Evolutionary conservation across 2,888 invertebrate genomes (phyloP).

Genomic region (Cylindroiulus punctatus): DNA sequence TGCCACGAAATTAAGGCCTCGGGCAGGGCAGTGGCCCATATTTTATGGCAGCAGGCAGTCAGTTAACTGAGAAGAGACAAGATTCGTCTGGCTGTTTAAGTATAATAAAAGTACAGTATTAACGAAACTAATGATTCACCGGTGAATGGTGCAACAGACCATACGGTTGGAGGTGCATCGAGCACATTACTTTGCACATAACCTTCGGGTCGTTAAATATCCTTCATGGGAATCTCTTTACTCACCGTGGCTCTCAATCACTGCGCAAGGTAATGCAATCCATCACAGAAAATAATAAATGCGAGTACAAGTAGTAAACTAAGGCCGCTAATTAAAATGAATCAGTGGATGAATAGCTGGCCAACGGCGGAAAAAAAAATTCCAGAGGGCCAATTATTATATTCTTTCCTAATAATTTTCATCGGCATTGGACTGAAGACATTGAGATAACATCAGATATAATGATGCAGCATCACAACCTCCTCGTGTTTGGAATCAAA

Average conservation of each 20-base stretch:
- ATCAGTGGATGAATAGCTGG: not conserved
- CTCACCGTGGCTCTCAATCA: constrained; percentile 1
- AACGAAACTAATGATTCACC: no score
- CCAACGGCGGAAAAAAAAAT: not conserved
- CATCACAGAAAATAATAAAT: not conserved
- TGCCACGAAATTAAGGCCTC: no score
- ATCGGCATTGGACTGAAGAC: not conserved
- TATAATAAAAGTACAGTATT: no score
- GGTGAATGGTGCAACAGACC: no score
- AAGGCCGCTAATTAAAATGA: constrained; percentile 3
- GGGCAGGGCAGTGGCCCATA: no score
- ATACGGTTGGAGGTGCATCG: no score
- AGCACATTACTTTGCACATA: no score
- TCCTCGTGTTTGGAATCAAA: not conserved
- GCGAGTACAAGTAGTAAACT: not conserved
- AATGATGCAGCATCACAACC: not conserved
- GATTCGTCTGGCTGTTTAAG: no score
- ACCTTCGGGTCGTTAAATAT: not conserved
- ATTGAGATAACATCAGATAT: not conserved
- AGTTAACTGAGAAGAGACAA: no score
- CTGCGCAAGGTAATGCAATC: not conserved
- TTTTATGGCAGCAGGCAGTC: no score
- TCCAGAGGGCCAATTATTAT: constrained; percentile 24
- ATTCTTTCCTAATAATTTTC: not conserved
- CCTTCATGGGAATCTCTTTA: constrained; percentile 13